Evolutionary conservation across 2,797 vertebrate genomes (phyloP).

Genomic region (Chelmon rostratus): DNA sequence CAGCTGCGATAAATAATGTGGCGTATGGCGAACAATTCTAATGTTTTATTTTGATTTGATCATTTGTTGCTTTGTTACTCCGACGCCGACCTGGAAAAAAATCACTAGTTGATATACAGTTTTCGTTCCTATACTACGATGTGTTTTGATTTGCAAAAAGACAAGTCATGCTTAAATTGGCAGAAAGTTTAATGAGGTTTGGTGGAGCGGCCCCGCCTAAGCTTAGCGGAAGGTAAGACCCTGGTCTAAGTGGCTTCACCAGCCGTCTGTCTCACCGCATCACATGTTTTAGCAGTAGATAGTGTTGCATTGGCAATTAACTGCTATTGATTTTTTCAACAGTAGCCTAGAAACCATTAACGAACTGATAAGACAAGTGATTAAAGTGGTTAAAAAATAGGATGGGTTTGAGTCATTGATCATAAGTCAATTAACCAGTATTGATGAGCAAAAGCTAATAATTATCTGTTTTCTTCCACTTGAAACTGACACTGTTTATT

Average conservation of each 20-base stretch:
- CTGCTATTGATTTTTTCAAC: conserved; percentile 21
- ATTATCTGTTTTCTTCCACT: no score
- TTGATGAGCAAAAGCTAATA: background rate
- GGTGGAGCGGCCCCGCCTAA: background rate
- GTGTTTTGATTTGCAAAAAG: accelerated
- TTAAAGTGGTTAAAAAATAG: background rate
- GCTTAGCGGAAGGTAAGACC: background rate
- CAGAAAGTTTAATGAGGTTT: conserved; percentile 1
- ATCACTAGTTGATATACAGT: accelerated
- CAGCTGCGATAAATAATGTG: accelerated
- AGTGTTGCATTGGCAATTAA: background rate
- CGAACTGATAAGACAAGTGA: background rate
- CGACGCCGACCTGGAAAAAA: conserved; percentile 12
- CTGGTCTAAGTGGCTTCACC: background rate
- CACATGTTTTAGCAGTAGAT: conserved; percentile 33
- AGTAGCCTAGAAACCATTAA: conserved; percentile 6
- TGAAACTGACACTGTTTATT: background rate
- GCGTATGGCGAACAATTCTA: background rate
- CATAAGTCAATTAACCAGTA: background rate
- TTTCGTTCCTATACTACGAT: accelerated
- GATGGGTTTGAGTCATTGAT: background rate
- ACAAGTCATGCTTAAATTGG: background rate
- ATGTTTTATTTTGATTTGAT: background rate
- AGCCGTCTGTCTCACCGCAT: background rate
- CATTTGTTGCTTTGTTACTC: background rate